These are phyloP conservation scores for Furcula furcula DNA, from an alignment of 2,888 invertebrate genomes.

Conservation along the genomic window DNA sequence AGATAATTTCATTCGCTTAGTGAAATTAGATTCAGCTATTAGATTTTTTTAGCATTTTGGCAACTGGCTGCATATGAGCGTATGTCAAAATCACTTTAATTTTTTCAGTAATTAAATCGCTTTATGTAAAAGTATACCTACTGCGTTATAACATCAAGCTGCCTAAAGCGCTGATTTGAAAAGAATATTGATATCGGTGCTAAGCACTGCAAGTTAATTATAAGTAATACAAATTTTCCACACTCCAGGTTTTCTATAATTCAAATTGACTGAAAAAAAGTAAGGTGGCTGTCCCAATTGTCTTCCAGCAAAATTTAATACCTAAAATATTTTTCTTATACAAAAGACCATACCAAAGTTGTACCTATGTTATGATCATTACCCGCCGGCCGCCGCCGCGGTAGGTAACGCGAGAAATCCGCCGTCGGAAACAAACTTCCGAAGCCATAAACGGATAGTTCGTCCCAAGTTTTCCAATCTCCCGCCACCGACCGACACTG, in stretches of 20 bases:
- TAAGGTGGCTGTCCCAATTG: conserved; percentile 1
- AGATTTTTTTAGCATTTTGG: too few relatives aligned
- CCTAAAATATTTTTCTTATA: background rate
- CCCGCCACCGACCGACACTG: conserved; percentile 38
- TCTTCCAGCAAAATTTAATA: background rate
- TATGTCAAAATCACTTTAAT: too few relatives aligned
- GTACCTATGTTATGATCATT: conserved; percentile 31
- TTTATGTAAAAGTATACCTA: too few relatives aligned
- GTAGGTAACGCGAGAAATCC: conserved; percentile 43
- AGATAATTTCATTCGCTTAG: conserved; percentile 36
- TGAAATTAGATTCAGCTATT: conserved; percentile 39
- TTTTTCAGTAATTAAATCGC: too few relatives aligned
- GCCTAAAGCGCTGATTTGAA: too few relatives aligned
- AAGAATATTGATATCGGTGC: too few relatives aligned
- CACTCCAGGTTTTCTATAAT: too few relatives aligned
- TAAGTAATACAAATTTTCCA: too few relatives aligned
- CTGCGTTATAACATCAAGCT: too few relatives aligned
- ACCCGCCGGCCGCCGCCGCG: conserved; percentile 30
- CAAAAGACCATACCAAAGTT: conserved; percentile 18
- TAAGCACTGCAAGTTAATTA: too few relatives aligned
- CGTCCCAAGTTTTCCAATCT: conserved; percentile 56
- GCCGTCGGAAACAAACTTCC: conserved; percentile 32
- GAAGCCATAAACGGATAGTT: conserved; percentile 47
- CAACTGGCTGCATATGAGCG: too few relatives aligned
- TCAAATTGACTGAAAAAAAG: too few relatives aligned